A percentile compares a stretch with the other conserved stretches of the same genome.
phyloP scores from a whole-genome alignment of 2,888 invertebrate species.

The Shargacucullia verbasci region DNA sequence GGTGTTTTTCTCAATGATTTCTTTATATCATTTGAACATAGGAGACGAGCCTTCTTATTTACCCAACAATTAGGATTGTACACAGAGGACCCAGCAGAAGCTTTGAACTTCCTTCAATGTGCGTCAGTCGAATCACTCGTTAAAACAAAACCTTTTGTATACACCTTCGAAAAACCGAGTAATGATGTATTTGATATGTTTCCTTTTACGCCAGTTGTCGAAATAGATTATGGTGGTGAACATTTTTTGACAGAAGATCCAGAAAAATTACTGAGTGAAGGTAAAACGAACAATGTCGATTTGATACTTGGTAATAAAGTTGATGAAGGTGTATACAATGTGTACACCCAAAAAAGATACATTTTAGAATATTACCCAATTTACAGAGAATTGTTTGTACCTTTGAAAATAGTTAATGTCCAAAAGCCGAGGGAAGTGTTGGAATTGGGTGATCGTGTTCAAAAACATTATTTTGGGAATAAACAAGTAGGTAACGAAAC shows the following conservation, averaged over 20 bases:
- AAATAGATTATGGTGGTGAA: conserved; percentile 50
- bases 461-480: conserved; percentile 52
- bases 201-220: conserved; percentile 55
- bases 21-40: conserved; percentile 50
- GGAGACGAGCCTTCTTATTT: conserved; percentile 55
- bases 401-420: conserved; percentile 49
- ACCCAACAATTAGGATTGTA: conserved; percentile 58
- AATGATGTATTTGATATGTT: conserved; percentile 10
- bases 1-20: conserved; percentile 61
- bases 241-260: conserved; percentile 55
- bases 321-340: conserved; percentile 87
- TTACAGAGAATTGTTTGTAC: conserved; percentile 51
- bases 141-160: conserved; percentile 19
- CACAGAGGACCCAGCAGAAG: conserved; percentile 54
- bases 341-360: not conserved
- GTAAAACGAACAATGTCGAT: conserved; percentile 82
- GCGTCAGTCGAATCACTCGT: conserved; percentile 37
- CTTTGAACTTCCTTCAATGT: conserved; percentile 61
- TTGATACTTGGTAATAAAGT: conserved; percentile 91
- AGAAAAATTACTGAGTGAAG: conserved; percentile 60
- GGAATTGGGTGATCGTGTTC: conserved; percentile 46
- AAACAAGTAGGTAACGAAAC: conserved; percentile 31
- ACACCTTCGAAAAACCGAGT: conserved; percentile 16
- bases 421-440: conserved; percentile 37
- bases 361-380: conserved; percentile 38